phyloP scores from a whole-genome alignment of 2,888 invertebrate species.

The Lingula anatina region DNA sequence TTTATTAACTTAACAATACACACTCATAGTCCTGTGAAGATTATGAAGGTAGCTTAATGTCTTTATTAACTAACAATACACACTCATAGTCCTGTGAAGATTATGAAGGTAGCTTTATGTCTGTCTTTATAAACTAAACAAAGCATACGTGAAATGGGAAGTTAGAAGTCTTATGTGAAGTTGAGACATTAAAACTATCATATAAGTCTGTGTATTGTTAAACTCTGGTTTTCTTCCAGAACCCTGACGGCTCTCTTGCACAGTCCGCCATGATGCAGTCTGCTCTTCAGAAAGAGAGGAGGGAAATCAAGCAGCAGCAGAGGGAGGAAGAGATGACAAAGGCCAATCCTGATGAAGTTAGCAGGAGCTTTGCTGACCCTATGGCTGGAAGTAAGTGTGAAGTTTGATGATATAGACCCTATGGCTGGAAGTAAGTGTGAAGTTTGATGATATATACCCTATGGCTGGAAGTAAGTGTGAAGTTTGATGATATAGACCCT shows the following conservation, averaged over 20 bases:
- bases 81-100: constrained; percentile 77
- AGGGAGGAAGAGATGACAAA: constrained; percentile 89
- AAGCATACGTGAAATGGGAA: neutral
- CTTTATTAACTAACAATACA: neutral
- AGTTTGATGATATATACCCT: too few relatives aligned
- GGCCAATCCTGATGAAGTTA: constrained; percentile 63
- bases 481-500: too few relatives aligned
- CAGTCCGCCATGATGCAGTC: constrained; percentile 99
- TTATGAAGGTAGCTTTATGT: constrained; percentile 65
- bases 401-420: too few relatives aligned
- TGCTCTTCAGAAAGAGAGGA: constrained; percentile 91
- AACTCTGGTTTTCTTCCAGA: too few relatives aligned
- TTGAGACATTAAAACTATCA: neutral
- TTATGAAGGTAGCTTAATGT: constrained; percentile 65
- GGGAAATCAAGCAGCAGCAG: constrained; percentile 73
- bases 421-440: too few relatives aligned
- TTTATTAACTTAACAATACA: neutral
- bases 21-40: constrained; percentile 77
- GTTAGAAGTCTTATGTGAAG: too few relatives aligned
- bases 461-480: constrained; percentile 66
- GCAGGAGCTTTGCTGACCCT: constrained; percentile 96
- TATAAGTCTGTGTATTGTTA: neutral
- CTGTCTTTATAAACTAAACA: neutral
- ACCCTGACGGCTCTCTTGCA: constrained; percentile 97
- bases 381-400: constrained; percentile 65